Conservation (phyloP, 2,797 vertebrate species). For the Naso thynnoides region DNA sequence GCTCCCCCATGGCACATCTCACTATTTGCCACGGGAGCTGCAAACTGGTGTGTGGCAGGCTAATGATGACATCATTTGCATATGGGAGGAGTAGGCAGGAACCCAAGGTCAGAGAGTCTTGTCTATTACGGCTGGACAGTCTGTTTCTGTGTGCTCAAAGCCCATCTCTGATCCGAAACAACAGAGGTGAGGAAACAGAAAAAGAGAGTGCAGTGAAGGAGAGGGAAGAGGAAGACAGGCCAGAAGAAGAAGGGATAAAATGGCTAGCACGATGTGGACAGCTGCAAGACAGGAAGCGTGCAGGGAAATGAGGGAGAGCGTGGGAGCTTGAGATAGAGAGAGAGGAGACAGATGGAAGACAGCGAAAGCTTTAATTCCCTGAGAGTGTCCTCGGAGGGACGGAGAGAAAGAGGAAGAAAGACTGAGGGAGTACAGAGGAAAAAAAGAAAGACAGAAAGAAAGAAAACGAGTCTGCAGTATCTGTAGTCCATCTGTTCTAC, state of each 20-base stretch:
- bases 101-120: slow-evolving; percentile 54
- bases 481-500: slow-evolving; percentile 61
- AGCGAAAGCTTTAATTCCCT: slow-evolving; percentile 51
- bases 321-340: slow-evolving; percentile 35
- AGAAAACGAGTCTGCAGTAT: slow-evolving; percentile 4
- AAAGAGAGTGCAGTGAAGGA: slow-evolving; percentile 4
- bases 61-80: slow-evolving; percentile 79
- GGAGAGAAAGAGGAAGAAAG: slow-evolving; percentile 13
- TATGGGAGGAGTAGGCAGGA: slow-evolving; percentile 62
- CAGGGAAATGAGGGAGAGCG: slow-evolving; percentile 26
- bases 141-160: slow-evolving; percentile 39
- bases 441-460: slow-evolving; percentile 1
- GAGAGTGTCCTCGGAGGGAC: slow-evolving; percentile 40
- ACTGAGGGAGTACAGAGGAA: neutral
- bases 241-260: slow-evolving; percentile 29
- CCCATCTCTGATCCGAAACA: slow-evolving; percentile 24
- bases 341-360: slow-evolving; percentile 48
- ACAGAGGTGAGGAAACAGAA: slow-evolving; percentile 38
- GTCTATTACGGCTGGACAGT: slow-evolving; percentile 62
- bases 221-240: neutral
- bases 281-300: slow-evolving; percentile 3
- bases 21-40: slow-evolving; percentile 19
- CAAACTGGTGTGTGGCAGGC: slow-evolving; percentile 39
- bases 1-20: slow-evolving; percentile 43
- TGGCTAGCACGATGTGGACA: slow-evolving; percentile 24